Base-by-base conservation (phyloP, 2,888 invertebrate species). In the Taphrorychus bicolor region DNA sequence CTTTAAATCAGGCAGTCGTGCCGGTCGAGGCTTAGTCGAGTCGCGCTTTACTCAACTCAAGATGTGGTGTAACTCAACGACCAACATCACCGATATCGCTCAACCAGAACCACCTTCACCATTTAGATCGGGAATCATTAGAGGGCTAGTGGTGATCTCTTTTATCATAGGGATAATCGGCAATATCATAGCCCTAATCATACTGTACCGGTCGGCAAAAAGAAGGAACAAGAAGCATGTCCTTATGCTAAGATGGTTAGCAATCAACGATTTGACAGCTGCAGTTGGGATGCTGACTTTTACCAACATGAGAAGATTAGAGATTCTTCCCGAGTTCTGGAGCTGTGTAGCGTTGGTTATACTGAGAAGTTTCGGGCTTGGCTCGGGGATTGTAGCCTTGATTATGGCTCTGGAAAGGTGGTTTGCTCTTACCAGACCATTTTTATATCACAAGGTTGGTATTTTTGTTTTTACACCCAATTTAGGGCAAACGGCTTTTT, bases 351-450 rank as follows among this genome's bases (percentile, higher is more conserved):
- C 87, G 71, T 85, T 91, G 72, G 92, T 94, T 4, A 83, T 92
- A 59, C 88, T 93, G 83, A 86, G 94, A 67, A 88, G 91, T 73
- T 94, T 94, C 82, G 95, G 94, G 54, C 85, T 94, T 66, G 93
- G 93, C 77, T 93, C 94, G 73, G 94, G 94, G 48, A 92, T 93
- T 83, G 93, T 94, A 75, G 93, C 94, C 18, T 89, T 93, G 77
- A 91, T 94, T 64, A 95, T 95, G 94, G 94, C 94, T 9, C 87
- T 90, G 32, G 94, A 95, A 82, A 85, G 95, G 72, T 95, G 92
- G 89, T 85, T 94, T 77, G 94, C 95, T 18, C 87, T 95, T 74
- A 93, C 94, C 9, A 86, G 91, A 73, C 94, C 94, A 41, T 95
- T 95, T 82, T 85, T 92, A 75, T 95, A 94, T 81, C 94, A 94